Conservation (phyloP, 2,113 vertebrate genomes). For the Ondatra zibethicus region DNA sequence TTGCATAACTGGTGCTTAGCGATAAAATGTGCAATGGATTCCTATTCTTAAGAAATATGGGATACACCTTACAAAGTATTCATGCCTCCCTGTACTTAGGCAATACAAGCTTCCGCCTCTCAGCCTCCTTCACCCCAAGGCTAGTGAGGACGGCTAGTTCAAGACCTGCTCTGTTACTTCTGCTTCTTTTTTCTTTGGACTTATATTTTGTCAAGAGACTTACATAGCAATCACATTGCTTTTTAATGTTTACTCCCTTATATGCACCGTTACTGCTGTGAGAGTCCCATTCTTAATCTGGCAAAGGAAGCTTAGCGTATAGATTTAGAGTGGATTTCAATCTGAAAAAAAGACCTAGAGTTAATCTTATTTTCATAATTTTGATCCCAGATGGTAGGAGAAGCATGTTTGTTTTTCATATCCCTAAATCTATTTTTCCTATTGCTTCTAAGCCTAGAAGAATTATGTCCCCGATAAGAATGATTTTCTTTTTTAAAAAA, state of each 20-base stretch:
- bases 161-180: background rate
- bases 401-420: background rate
- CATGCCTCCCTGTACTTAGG: background rate
- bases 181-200: background rate
- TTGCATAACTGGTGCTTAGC: background rate
- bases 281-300: background rate
- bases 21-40: background rate
- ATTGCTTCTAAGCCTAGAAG: background rate
- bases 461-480: background rate
- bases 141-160: background rate
- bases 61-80: background rate
- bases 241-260: background rate
- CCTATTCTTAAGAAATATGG: background rate
- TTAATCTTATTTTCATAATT: background rate
- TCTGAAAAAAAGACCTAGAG: background rate
- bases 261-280: background rate
- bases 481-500: background rate
- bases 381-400: background rate
- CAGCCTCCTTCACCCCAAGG: background rate
- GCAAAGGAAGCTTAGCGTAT: background rate
- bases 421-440: background rate
- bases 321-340: background rate
- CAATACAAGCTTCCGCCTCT: background rate
- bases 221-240: background rate
- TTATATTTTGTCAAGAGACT: background rate